Base-by-base conservation (phyloP, 2,113 vertebrate species). In the Pituophis catenifer region DNA sequence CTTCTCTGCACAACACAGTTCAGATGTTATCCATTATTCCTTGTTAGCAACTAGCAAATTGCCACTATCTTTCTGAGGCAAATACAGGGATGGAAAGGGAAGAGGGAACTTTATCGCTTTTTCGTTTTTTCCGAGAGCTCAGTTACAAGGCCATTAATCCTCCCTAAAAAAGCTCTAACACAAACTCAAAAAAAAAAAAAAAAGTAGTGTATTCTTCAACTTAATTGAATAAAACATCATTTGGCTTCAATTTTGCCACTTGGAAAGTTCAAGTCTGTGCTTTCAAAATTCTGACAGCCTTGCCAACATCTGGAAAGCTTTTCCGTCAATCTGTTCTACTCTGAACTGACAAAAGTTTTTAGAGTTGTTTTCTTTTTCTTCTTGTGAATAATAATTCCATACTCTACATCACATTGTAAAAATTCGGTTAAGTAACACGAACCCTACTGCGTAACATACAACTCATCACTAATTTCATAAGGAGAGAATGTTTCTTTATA, bases 1-100 rank as follows among this genome's bases (percentile, higher is more conserved):
- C 0, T 55, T 48, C 55, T 7, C 91, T 93, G 89, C 86, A 94
- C 93, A 92, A 91, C 75, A 91, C 94, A 53, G 90, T 70, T 89
- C 94, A 94, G 94, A 96, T 95, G 95, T 97, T 94, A 94, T 93
- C 95, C 92, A n/a, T 50, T 93, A 94, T 95, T 94, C 53, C 93
- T 94, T 93, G 92, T 96, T 97, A 96, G 94, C 87, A 55, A 93
- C 54, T 52, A 92, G 53, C 0, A 10, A 29, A 90, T 95, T 94
- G 86, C 90, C 94, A 91, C 95, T 93, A 93, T 95, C 92, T 95
- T 92, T 91, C 86, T 88, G 93, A 94, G 91, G 89, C 10, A 92
- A 94, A 44, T 1, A 86, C 75, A 92, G 93, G 88, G 85, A 89
- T 88, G 24, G 88, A 86, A 93, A 88, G 65, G 23, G 81, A 85